Base-by-base conservation (phyloP, 2,888 invertebrate species). In the Brenthis hecate region DNA sequence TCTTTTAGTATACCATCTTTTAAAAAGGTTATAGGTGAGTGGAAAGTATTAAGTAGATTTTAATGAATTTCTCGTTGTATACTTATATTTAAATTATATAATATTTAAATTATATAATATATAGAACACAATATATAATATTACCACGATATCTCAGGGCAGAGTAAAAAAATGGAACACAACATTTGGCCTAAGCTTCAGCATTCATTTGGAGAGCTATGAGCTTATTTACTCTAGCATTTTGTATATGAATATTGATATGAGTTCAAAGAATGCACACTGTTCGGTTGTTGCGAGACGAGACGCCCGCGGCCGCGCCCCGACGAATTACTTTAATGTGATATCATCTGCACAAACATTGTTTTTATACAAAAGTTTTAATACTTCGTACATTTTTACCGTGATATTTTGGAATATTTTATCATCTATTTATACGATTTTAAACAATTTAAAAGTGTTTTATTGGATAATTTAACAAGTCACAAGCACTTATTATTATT, bases 141-240 rank as follows among this genome's bases (percentile, higher is more conserved):
- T 60, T 13, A 50, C 50, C 6, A 50, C 28, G 19, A 54, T 32
- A 55, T 54, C 16, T 60, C 16, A 66, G 36, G 32, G 13, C 19
- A 36, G 14, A 36, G 48, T 32, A 43, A 48, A 28, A 23, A 51
- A 69, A 51, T 66, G 57, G 47, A 56, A 65, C 72, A 76, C 36
- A 16, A 48, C 73, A 69, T 77, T 79, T 82, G 90, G 90, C 89
- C 89, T 89, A 88, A 80, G 82, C 85, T 87, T 76, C 74, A 78
- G 80, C 79, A 80, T 85, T 86, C 73, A 75, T 84, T 86, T 82
- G 70, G 77, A 79, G 73, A 73, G 82, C 82, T 83, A 84, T 78
- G 91, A 91, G 91, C 91, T 91, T 91, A 89, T 90, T 85, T 91
- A 87, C 77, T 81, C 77, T 87, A 89, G 83, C 77, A 76, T 78